phyloP scores from a whole-genome alignment of 2,113 vertebrate species.

The Pangasianodon hypophthalmus region DNA sequence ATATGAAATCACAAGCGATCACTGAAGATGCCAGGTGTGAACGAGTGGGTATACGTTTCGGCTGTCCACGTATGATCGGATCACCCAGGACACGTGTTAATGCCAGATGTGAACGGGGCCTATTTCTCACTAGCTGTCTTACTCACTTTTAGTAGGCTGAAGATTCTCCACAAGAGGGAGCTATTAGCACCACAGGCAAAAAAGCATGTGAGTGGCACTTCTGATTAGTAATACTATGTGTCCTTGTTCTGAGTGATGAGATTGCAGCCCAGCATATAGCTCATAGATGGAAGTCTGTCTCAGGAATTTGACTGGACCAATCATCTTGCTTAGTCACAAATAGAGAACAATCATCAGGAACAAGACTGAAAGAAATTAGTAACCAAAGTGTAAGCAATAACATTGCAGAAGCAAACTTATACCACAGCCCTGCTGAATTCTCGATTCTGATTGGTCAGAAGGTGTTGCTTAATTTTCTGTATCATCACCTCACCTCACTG shows the following conservation, averaged over 20 bases:
- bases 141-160: neutral
- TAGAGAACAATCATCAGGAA: neutral
- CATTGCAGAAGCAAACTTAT: neutral
- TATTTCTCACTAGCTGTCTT: neutral
- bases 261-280: neutral
- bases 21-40: neutral
- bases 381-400: neutral
- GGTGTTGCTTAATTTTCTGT: neutral
- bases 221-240: neutral
- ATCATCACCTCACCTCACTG: neutral
- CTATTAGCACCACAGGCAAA: neutral
- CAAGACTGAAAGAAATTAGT: neutral
- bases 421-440: neutral
- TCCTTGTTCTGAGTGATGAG: neutral
- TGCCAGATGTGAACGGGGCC: neutral
- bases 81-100: neutral
- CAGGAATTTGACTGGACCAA: slow-evolving; percentile 31
- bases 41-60: neutral
- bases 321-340: neutral
- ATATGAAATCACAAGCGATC: neutral
- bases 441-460: neutral
- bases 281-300: neutral
- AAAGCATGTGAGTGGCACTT: neutral
- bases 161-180: neutral
- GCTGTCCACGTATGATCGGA: neutral